phyloP scores from a whole-genome alignment of 2,113 vertebrate genomes.

The Corythornis madagascariensis region DNA sequence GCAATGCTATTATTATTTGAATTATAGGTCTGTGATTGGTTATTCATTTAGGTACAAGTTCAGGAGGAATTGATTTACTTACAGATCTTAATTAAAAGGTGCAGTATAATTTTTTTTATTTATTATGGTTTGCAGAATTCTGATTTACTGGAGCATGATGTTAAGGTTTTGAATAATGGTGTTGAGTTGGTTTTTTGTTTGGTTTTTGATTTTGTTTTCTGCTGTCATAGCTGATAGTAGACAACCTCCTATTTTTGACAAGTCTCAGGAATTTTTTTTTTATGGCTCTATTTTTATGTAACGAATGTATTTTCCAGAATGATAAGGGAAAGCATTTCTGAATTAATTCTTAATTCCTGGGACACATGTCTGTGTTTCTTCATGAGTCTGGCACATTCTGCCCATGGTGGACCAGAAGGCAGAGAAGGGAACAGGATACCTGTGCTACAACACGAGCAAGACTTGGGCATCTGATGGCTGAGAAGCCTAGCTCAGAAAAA shows the following conservation, averaged over 20 bases:
- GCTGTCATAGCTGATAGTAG: slow-evolving; percentile 21
- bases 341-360: not conserved
- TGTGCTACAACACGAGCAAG: not conserved
- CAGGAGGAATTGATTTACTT: slow-evolving; percentile 62
- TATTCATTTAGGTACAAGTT: slow-evolving; percentile 64
- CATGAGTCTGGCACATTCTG: not conserved
- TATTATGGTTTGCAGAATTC: slow-evolving; percentile 56
- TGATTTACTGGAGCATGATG: slow-evolving; percentile 39
- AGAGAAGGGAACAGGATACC: slow-evolving; percentile 12
- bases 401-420: not conserved
- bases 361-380: not conserved
- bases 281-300: not conserved
- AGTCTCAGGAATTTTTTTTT: not conserved
- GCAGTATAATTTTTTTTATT: slow-evolving; percentile 57
- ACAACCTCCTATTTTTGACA: not conserved
- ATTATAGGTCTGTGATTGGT: slow-evolving; percentile 67
- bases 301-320: not conserved
- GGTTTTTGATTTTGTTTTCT: not conserved
- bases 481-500: not conserved
- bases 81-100: slow-evolving; percentile 68
- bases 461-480: not conserved
- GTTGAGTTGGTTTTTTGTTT: not conserved
- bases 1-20: slow-evolving; percentile 18
- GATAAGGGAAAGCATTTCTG: not conserved
- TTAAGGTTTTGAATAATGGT: slow-evolving; percentile 30